Percentiles rank a stretch among this genome's conserved stretches.
Evolutionary conservation across 2,888 invertebrate species (phyloP).

Genomic region (Hydriomena furcata): DNA sequence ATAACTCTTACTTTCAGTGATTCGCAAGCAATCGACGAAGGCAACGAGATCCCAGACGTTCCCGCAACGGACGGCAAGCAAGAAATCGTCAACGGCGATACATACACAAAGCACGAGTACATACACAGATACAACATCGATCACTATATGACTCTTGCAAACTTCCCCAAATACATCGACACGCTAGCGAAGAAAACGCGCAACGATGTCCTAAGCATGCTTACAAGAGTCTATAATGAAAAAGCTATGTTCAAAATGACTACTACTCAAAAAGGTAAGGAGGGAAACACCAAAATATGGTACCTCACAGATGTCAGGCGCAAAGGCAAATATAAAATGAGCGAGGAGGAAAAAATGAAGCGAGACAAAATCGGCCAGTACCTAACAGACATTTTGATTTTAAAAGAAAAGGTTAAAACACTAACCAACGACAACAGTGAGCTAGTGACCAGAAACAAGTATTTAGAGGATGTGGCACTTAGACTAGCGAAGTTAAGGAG

Average conservation of each 20-base stretch:
- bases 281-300: constrained; percentile 51
- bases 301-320: constrained; percentile 43
- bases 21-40: constrained; percentile 12
- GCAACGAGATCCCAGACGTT: constrained; percentile 21
- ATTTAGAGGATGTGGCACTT: constrained; percentile 33
- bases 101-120: constrained; percentile 46
- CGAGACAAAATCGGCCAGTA: constrained; percentile 36
- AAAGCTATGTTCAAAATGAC: constrained; percentile 55
- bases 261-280: constrained; percentile 48
- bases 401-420: constrained; percentile 35
- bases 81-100: constrained; percentile 30
- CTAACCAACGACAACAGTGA: constrained; percentile 36
- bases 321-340: constrained; percentile 36
- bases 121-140: constrained; percentile 52
- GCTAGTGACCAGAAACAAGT: constrained; percentile 33
- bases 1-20: constrained; percentile 13
- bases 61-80: constrained; percentile 28
- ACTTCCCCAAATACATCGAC: constrained; percentile 50
- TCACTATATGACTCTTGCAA: constrained; percentile 47
- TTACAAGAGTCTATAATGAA: constrained; percentile 48
- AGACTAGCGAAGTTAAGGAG: constrained; percentile 30
- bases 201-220: constrained; percentile 46
- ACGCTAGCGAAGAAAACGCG: constrained; percentile 46
- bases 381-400: constrained; percentile 34
- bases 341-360: constrained; percentile 36